phyloP scores from a whole-genome alignment of 2,113 vertebrate species.

The Motacilla alba region DNA sequence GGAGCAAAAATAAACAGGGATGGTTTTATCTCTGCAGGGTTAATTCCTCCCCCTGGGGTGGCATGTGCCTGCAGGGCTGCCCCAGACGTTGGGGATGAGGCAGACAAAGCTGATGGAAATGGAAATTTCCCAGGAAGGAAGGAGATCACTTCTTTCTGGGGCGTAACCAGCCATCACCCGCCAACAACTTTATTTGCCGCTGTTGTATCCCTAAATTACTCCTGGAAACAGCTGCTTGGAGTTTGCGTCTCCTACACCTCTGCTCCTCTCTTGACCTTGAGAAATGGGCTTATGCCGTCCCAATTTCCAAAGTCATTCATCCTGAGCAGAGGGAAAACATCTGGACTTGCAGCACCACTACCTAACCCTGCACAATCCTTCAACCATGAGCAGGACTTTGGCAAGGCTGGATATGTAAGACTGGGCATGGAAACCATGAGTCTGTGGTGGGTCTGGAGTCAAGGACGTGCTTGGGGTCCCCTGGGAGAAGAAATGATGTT shows the following conservation, averaged over 20 bases:
- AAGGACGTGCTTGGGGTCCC: not conserved
- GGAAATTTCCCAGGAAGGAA: constrained; percentile 23
- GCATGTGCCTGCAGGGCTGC: not conserved
- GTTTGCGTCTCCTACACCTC: not conserved
- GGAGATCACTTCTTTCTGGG: not conserved
- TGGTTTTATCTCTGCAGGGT: not conserved
- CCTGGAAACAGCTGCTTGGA: constrained; percentile 5
- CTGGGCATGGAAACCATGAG: not conserved
- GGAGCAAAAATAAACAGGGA: not conserved
- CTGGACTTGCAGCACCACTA: not conserved
- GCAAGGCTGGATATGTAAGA: not conserved
- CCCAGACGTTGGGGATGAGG: not conserved
- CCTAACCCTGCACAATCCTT: not conserved
- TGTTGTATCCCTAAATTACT: not conserved
- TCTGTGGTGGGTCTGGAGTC: not conserved
- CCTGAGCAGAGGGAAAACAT: not conserved
- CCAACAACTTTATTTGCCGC: not conserved
- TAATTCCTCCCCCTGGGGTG: not conserved
- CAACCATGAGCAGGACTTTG: rapidly evolving
- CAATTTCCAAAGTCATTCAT: not conserved
- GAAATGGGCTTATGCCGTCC: not conserved
- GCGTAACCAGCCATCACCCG: not conserved
- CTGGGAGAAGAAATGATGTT: not conserved
- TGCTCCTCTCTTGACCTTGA: not conserved
- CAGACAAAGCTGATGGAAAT: not conserved